Percentiles rank a stretch among this genome's conserved stretches.
Evolutionary conservation across 1,140 invertebrate genomes (phyloP).

Genomic region (Lethocerus indicus): DNA sequence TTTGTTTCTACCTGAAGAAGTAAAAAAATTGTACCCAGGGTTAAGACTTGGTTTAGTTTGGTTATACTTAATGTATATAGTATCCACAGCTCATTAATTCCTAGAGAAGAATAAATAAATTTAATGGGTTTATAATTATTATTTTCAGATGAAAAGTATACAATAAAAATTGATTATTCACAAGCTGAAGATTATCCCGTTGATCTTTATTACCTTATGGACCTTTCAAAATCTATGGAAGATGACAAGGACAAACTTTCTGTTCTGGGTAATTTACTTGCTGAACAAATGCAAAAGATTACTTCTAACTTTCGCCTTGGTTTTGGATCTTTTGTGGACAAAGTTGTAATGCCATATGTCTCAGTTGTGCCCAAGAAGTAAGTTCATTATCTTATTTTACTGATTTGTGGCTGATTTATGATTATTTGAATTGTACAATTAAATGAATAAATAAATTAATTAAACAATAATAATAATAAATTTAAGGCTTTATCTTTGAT

Average conservation of each 20-base stretch:
- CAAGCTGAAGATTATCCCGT: conserved; percentile 89
- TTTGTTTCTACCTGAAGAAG: neutral
- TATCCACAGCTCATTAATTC: no score
- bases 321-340: conserved; percentile 98
- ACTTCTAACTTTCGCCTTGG: conserved; percentile 90
- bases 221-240: conserved; percentile 86
- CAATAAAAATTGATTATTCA: conserved; percentile 53
- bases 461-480: no score
- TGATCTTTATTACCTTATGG: conserved; percentile 93
- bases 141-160: conserved; percentile 49
- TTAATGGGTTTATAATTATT: conserved; percentile 4
- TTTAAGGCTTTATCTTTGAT: no score
- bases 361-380: conserved; percentile 58
- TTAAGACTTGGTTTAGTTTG: conserved; percentile 3
- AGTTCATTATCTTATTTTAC: conserved; percentile 24
- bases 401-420: no score
- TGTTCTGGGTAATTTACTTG: conserved; percentile 57
- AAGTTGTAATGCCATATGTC: conserved; percentile 95
- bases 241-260: conserved; percentile 83
- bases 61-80: conserved; percentile 3
- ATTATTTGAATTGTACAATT: no score
- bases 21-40: neutral
- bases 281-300: conserved; percentile 66
- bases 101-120: no score
- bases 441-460: no score